A percentile compares a stretch with the other conserved stretches of the same genome.
Evolutionary conservation across 2,888 invertebrate genomes (phyloP).

Genomic region (Alloplasta piceator): DNA sequence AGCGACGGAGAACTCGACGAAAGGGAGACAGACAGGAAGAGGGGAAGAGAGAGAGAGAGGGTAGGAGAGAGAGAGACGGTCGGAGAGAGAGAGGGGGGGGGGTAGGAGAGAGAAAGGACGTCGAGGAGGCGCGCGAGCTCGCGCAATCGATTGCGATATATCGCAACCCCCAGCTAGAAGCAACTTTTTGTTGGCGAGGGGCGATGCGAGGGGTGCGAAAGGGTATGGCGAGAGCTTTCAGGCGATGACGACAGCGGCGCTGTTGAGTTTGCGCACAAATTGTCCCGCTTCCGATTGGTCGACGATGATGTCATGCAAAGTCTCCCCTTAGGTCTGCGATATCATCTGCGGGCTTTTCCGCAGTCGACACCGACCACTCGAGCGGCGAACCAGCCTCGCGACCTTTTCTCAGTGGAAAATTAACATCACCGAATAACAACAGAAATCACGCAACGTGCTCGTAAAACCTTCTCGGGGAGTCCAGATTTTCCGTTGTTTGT

Average conservation of each 20-base stretch:
- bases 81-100: slow-evolving; percentile 13
- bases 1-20: slow-evolving; percentile 2
- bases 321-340: slow-evolving; percentile 81
- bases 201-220: slow-evolving; percentile 4
- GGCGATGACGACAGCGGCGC: slow-evolving; percentile 65
- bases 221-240: slow-evolving; percentile 66
- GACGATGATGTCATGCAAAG: slow-evolving; percentile 81
- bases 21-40: slow-evolving; percentile 11
- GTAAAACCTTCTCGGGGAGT: not conserved
- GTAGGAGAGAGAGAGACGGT: not conserved
- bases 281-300: slow-evolving; percentile 73
- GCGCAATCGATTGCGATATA: slow-evolving; percentile 82
- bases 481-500: slow-evolving; percentile 6
- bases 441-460: slow-evolving; percentile 1
- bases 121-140: slow-evolving; percentile 75
- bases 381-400: slow-evolving; percentile 76
- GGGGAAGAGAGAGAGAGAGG: slow-evolving; percentile 45
- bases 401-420: slow-evolving; percentile 53
- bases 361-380: slow-evolving; percentile 81
- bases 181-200: slow-evolving; percentile 45
- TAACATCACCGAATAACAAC: slow-evolving; percentile 1
- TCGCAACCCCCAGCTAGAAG: slow-evolving; percentile 72
- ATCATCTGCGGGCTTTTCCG: slow-evolving; percentile 82
- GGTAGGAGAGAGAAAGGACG: no score
- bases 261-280: slow-evolving; percentile 64